Conservation (phyloP, 2,888 invertebrate genomes). For the Deilephila porcellus region DNA sequence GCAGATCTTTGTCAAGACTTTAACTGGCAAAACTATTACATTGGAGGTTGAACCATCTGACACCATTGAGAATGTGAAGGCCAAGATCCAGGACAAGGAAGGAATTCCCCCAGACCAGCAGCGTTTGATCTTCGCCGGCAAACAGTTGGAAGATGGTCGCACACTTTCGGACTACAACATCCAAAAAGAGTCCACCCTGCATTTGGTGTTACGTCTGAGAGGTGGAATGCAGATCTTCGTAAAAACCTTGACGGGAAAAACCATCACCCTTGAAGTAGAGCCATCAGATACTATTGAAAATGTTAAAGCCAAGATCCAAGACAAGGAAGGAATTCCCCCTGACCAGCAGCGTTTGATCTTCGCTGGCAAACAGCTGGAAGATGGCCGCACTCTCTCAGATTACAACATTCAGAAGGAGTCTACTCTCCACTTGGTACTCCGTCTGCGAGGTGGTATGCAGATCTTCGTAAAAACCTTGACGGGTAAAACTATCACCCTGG, state of each 20-base stretch:
- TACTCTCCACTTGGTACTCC: conserved; percentile 66
- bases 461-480: conserved; percentile 68
- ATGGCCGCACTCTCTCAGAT: conserved; percentile 70
- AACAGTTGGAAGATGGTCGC: conserved; percentile 67
- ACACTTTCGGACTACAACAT: conserved; percentile 69
- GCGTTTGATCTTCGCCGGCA: conserved; percentile 66
- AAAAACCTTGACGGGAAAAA: conserved; percentile 66
- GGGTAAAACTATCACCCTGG: conserved; percentile 66
- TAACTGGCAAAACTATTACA: conserved; percentile 68
- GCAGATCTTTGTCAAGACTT: conserved; percentile 69
- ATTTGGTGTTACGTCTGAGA: conserved; percentile 62
- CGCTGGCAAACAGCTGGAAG: conserved; percentile 70
- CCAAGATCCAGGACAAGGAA: conserved; percentile 73
- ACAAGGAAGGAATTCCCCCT: conserved; percentile 69
- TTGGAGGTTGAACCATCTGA: conserved; percentile 68
- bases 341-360: conserved; percentile 69
- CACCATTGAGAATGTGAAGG: conserved; percentile 73
- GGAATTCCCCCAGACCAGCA: conserved; percentile 73
- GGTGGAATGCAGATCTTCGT: conserved; percentile 76
- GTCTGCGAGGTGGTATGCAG: conserved; percentile 71
- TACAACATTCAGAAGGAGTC: conserved; percentile 76
- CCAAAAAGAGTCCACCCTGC: conserved; percentile 66
- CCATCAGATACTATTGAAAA: conserved; percentile 69
- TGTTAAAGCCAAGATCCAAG: conserved; percentile 70
- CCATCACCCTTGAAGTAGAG: conserved; percentile 66